Base-by-base conservation (phyloP, 2,113 vertebrate genomes). In the Dasyornis broadbenti region DNA sequence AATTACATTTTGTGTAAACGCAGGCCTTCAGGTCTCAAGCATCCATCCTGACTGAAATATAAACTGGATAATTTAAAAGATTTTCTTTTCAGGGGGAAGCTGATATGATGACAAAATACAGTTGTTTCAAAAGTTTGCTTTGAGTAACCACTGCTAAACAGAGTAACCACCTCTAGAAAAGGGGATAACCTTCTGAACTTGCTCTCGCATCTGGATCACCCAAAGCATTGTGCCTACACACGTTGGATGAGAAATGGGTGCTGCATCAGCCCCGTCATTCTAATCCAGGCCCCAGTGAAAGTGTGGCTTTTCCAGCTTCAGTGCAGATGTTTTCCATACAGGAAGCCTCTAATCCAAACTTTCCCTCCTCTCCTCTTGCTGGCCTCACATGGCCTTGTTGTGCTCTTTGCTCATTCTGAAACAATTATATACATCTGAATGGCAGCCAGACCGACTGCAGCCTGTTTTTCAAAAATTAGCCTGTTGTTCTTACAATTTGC, bases 291-390 rank as follows among this genome's bases (percentile, higher is more conserved):
- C 28, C 11, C 63, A 72, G 69, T 27, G 23, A 83, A 84, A 85
- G 59, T 3, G 1, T 56, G 75, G 53, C 54, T 60, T 64, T 85
- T 73, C 54, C 17, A 6, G 63, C 53, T 72, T 45, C 72, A 85
- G 76, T n/a, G 63, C 96, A 96, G 96, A 94, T 97, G 95, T 97
- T 95, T 96, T 95, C 82, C 86, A 83, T 95, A 96, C 95, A 95
- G 97, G 96, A 97, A 96, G 50, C 45, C 68, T 94, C 89, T 95
- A 94, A 94, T 96, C 89, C 89, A 90, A 76, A 92, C 86, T 91
- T 89, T 94, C 65, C 86, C 73, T 88, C 42, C 60, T 96, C 65
- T 84, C 83, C 61, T 92, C 42, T 88, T 35, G 10, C 72, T 88
- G 89, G 92, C 97, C 95, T 97, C 92, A 93, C 44, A 54, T 52